These are phyloP conservation scores for Diplolepis rosae DNA, from an alignment of 2,888 invertebrate species.

Conservation along the genomic window DNA sequence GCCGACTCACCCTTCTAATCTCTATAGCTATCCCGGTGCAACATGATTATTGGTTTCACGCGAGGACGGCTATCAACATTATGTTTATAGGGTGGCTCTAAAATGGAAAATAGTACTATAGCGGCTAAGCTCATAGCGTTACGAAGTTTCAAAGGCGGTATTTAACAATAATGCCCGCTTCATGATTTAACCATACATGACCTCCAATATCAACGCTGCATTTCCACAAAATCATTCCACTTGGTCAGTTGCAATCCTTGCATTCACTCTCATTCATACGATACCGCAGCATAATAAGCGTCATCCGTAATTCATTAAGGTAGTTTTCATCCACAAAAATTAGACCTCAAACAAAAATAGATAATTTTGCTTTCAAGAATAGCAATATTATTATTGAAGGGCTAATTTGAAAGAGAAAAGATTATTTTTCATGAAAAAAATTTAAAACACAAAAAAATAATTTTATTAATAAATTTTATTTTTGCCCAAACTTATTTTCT, in stretches of 20 bases:
- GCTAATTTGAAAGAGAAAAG: too few species aligned
- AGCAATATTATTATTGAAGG: too few species aligned
- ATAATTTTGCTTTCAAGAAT: too few species aligned
- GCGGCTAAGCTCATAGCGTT: constrained; percentile 1
- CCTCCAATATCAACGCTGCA: constrained; percentile 23
- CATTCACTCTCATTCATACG: neutral
- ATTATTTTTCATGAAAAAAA: too few species aligned
- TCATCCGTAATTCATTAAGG: neutral
- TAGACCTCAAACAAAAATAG: too few species aligned
- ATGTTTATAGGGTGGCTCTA: constrained; percentile 57
- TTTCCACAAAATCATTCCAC: constrained; percentile 20
- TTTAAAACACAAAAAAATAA: too few species aligned
- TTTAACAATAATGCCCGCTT: constrained; percentile 25
- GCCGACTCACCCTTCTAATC: constrained; percentile 69
- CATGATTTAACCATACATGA: constrained; percentile 26
- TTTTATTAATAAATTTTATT: too few species aligned
- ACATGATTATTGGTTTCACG: constrained; percentile 69
- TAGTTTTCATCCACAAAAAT: too few species aligned
- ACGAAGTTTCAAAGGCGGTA: constrained; percentile 28
- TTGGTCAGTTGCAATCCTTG: constrained; percentile 10
- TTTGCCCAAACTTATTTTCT: too few species aligned
- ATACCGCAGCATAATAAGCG: neutral
- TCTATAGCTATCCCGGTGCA: constrained; percentile 61
- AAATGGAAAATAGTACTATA: constrained; percentile 48
- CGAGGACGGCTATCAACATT: constrained; percentile 66